A percentile compares a stretch with the other conserved stretches of the same genome.
phyloP scores from a whole-genome alignment of 1,140 invertebrate genomes.

The Zeugodacus cucurbitae region DNA sequence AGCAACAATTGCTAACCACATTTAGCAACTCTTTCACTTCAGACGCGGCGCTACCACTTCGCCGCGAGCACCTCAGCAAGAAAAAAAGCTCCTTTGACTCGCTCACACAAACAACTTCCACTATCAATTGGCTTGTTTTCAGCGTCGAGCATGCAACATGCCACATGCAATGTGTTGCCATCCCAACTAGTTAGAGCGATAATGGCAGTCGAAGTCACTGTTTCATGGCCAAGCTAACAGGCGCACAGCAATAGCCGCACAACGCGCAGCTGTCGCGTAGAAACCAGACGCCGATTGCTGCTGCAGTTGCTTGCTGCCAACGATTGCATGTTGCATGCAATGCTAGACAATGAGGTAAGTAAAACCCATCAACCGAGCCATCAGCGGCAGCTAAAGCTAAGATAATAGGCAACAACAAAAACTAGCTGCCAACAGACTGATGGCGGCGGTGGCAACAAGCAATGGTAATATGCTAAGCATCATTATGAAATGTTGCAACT shows the following conservation, averaged over 20 bases:
- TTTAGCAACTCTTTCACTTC: background rate
- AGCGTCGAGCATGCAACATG: background rate
- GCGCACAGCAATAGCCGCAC: slow-evolving; percentile 10
- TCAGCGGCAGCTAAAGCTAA: background rate
- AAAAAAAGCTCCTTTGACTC: background rate
- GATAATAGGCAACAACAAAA: background rate
- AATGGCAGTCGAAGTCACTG: slow-evolving; percentile 13
- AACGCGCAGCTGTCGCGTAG: background rate
- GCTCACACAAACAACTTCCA: background rate
- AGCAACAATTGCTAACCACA: background rate
- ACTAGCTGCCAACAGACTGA: background rate
- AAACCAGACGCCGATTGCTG: background rate
- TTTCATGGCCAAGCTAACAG: slow-evolving; percentile 43
- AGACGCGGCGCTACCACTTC: background rate
- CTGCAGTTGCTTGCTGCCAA: background rate
- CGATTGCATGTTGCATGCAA: slow-evolving; percentile 21
- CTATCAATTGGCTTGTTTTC: slow-evolving; percentile 5
- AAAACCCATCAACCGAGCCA: slow-evolving; percentile 4
- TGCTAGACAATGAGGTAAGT: slow-evolving; percentile 32
- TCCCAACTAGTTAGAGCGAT: slow-evolving; percentile 1
- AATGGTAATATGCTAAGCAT: background rate
- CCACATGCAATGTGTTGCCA: slow-evolving; percentile 27
- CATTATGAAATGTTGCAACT: background rate
- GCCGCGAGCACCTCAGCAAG: background rate
- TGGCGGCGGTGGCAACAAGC: background rate